A percentile compares a stretch with the other conserved stretches of the same genome.
Evolutionary conservation across 2,797 vertebrate genomes (phyloP).

Genomic region (Enteromius afrohamiltoni): DNA sequence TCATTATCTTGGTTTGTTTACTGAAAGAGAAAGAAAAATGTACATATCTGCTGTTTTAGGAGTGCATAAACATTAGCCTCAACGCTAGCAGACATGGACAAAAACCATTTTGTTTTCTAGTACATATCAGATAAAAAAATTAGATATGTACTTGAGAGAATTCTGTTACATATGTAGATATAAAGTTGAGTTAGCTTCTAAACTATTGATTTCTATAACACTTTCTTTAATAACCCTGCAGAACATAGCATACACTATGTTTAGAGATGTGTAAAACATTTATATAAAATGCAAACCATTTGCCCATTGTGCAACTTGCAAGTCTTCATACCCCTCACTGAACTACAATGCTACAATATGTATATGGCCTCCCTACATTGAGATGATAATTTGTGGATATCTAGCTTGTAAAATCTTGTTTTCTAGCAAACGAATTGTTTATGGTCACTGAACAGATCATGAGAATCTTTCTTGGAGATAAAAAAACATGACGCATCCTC

Average conservation of each 20-base stretch:
- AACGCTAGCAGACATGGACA: neutral
- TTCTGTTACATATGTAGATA: neutral
- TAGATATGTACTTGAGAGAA: neutral
- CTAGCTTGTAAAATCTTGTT: neutral
- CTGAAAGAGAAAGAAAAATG: neutral
- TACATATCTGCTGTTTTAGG: neutral
- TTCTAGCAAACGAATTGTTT: neutral
- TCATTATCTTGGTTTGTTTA: neutral
- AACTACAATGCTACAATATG: neutral
- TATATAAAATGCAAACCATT: no score
- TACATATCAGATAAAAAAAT: neutral
- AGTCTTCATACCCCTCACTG: neutral
- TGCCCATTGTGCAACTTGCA: neutral
- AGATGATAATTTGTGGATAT: neutral
- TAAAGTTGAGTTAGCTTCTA: neutral
- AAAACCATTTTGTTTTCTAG: neutral
- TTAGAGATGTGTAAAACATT: neutral
- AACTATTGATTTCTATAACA: neutral
- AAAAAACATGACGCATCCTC: constrained; percentile 23
- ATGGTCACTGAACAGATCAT: neutral
- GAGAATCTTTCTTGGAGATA: constrained; percentile 16
- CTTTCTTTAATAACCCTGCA: neutral
- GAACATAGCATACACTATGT: neutral
- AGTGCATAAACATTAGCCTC: neutral
- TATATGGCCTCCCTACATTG: neutral